Evolutionary conservation across 2,113 vertebrate species (phyloP).

Genomic region (Tamias sibiricus): DNA sequence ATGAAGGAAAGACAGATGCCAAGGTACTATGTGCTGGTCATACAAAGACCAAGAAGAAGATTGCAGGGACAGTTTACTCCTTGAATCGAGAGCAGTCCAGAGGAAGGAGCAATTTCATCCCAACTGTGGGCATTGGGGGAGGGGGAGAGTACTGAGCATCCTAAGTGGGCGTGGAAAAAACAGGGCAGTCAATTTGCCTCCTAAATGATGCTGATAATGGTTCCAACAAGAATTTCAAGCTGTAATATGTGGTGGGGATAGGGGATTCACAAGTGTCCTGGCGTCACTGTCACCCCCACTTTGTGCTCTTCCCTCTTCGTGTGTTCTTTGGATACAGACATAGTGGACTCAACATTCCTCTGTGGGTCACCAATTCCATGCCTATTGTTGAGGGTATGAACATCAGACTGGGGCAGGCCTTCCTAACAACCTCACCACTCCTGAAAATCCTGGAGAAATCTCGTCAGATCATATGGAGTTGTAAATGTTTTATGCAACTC

Average conservation of each 20-base stretch:
- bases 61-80: not conserved
- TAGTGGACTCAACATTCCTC: slow-evolving; percentile 40
- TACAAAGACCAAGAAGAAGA: slow-evolving; percentile 9
- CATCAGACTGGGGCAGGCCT: slow-evolving; percentile 15
- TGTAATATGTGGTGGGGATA: no score
- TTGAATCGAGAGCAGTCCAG: slow-evolving; percentile 15
- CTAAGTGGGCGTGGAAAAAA: not conserved
- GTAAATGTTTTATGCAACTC: slow-evolving; percentile 22
- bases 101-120: not conserved
- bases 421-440: slow-evolving; percentile 6
- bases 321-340: slow-evolving; percentile 26
- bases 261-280: not conserved
- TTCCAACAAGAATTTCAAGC: not conserved
- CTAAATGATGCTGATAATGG: slow-evolving; percentile 25
- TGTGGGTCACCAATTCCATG: slow-evolving; percentile 27
- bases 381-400: slow-evolving; percentile 17
- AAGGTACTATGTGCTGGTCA: not conserved
- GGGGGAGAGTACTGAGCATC: not conserved
- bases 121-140: not conserved
- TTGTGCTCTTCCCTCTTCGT: not conserved
- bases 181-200: not conserved
- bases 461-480: slow-evolving; percentile 12
- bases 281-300: not conserved
- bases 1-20: not conserved
- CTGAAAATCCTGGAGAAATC: not conserved